These are phyloP conservation scores for human (Homo sapiens) DNA, from an alignment of 2,113 vertebrate species.

Conservation along the genomic window GRCh38 chr19:37410501-37411000, in stretches of 20 bases:
- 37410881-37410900: background rate
- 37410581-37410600: background rate
- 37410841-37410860: background rate
- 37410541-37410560: background rate
- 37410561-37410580: background rate
- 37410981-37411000: constrained; percentile 11
- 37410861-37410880: background rate
- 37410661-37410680: background rate
- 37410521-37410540: background rate
- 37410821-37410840: background rate
- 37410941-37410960: constrained; percentile 4
- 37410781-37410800: background rate
- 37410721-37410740: background rate
- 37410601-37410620: constrained; percentile 36
- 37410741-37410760: background rate
- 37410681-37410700: background rate
- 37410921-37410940: background rate
- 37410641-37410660: background rate
- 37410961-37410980: constrained; percentile 12
- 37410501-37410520: background rate
- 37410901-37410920: background rate
- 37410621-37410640: background rate
- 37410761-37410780: background rate
- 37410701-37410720: background rate
- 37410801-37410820: background rate